Base-by-base conservation (phyloP, 1,140 invertebrate species). In the Drosophila melanica region DNA sequence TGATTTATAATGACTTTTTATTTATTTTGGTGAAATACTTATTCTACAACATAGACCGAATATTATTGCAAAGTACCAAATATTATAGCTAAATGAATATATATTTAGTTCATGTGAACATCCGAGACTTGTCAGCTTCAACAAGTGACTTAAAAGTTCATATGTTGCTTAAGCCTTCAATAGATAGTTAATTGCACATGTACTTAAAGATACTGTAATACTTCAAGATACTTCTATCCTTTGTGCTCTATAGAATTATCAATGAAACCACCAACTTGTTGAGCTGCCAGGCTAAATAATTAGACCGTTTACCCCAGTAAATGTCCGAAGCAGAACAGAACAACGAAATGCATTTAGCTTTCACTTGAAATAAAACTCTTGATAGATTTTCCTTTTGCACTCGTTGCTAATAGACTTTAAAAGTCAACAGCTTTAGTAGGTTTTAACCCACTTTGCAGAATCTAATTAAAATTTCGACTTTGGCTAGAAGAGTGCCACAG, bases 391-490 rank as follows among this genome's bases (percentile, higher is more conserved):
- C 27, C 4, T 33, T 42, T 57, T 59, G 3, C 39, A 33, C 57
- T 51, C 10, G 11, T 30, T 42, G 10, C 4, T 58, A 58, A 64
- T 4, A 48, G 23, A 57, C 60, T 48, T 41, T 57, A 5, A 42
- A 50, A 50, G 18, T 58, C 11, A 30, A 41, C 20, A 39, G 62
- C 37, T 39, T n/a, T 9, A 37, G 44, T 42, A 12, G 33, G n/a
- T 51, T 23, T 58, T 66, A 71, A 58, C 53, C 68, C 68, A 71
- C 35, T 71, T 58, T 71, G 37, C 62, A 20, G 50, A 64, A 81
- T 86, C 71, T 86, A 86, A 86, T 86, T 87, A 86, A 86, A 86
- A 63, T 86, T 82, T 81, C 60, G 54, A 68, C 54, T 47, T 58
- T 37, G 58, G 41, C 58, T 53, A 16, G 9, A 33, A 30, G 20